Base-by-base conservation (phyloP, 2,888 invertebrate genomes). In the Chrysolina oricalcia region DNA sequence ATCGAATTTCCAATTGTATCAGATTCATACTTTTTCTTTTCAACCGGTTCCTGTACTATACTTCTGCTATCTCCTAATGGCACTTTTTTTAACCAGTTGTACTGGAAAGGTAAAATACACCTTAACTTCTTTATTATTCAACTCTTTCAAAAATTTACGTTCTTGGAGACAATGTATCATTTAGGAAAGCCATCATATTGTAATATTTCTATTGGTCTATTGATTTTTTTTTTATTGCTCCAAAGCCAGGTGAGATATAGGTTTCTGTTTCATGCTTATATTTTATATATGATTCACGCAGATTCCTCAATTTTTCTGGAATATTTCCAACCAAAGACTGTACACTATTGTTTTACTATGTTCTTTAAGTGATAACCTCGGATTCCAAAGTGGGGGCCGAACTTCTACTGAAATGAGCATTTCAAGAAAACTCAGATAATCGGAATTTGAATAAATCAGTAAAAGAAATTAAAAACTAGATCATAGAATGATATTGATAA, bases 151-250 rank as follows among this genome's bases (percentile, higher is more conserved):
- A n/a, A n/a, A n/a, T n/a, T n/a, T n/a, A n/a, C n/a, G n/a, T n/a
- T n/a, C n/a, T n/a, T n/a, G n/a, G n/a, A n/a, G n/a, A n/a, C n/a
- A n/a, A n/a, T n/a, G n/a, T n/a, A n/a, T n/a, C n/a, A n/a, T n/a
- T n/a, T n/a, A n/a, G n/a, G n/a, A n/a, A n/a, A n/a, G n/a, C n/a
- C n/a, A n/a, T n/a, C n/a, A n/a, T 56, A 19, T 56, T 56, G 9
- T 56, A 56, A 56, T 56, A 56, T 23, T 56, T 56, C 56, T 19
- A 56, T 56, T 56, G 19, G 56, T 19, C 56, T 56, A 15, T 56
- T 56, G 56, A 56, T 56, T 56, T 19, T n/a, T n/a, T n/a, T n/a
- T n/a, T n/a, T n/a, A n/a, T n/a, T n/a, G n/a, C n/a, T n/a, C n/a
- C n/a, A n/a, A 11, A 56, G 56, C 56, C 56, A 56, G 56, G 17